Evolutionary conservation across 53 echinoderm and acorn worm species (phyloP), one percentile per base, ranked within the genome.

Genomic region (Arbacia lixula): DNA sequence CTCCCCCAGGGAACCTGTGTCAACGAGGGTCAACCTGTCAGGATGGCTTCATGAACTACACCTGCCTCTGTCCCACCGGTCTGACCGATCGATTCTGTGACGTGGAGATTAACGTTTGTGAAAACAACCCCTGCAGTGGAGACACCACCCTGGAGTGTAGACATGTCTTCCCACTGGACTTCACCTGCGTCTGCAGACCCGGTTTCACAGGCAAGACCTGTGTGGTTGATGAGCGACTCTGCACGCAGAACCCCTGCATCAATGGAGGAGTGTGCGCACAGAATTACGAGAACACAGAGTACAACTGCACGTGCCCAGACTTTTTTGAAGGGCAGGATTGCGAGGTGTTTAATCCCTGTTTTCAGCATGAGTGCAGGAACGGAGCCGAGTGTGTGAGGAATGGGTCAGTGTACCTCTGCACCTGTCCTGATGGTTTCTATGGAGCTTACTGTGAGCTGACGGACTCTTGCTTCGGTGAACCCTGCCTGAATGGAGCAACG

Each of bases 1-100:
- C 29, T 51, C 20, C 74, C 68, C 0, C 65, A 99, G 99, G 67
- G 11, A 89, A 92, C 67, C 39, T 76, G 43, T 99, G 99, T 66
- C 84, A 85, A 41, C 73, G 89, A 61, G 88, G 90, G 5, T 68
- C 87, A 31, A 99, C 95, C 20, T 99, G 99, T 25, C 67, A 84
- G n/a, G 97, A 97, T 84, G 92, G 90, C 61, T 90, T 94, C 82
- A 54, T 92, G 85, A 87, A 89, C 85, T 99, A 99, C 89, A 89
- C 99, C 4, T 99, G 99, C 51, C 17, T 74, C 46, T 99, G 99
- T 83, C 85, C 94, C 6, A 28, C 38, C 20, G 94, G 94, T 16
- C 85, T 91, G 46, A 90, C 92, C 5, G 99, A 91, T 20, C 35
- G 35, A 12, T 81, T 60, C 38, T 99, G 99, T 36, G 66, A 83